phyloP scores from a whole-genome alignment of 2,113 vertebrate genomes.

The Tetrax tetrax region DNA sequence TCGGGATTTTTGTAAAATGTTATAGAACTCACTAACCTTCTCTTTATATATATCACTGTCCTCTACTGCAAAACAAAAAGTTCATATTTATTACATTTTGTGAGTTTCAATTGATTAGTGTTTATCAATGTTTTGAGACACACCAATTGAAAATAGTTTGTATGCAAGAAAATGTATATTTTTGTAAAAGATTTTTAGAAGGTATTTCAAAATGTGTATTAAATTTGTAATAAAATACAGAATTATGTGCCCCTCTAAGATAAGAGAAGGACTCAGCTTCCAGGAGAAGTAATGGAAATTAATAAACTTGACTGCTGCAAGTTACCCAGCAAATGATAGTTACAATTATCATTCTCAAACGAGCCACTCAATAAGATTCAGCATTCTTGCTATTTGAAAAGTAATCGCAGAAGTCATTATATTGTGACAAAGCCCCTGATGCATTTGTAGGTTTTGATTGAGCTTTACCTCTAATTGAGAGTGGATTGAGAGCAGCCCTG shows the following conservation, averaged over 20 bases:
- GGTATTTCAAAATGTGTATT: neutral
- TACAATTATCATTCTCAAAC: neutral
- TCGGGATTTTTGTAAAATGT: neutral
- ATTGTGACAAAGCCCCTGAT: neutral
- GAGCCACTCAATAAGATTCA: neutral
- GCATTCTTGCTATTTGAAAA: neutral
- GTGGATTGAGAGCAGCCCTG: no score
- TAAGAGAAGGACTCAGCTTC: neutral
- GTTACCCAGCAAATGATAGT: neutral
- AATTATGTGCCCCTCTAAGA: neutral
- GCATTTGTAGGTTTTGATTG: neutral
- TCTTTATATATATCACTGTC: neutral
- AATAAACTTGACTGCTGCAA: neutral
- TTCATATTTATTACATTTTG: neutral
- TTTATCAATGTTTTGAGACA: neutral
- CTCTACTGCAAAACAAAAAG: neutral
- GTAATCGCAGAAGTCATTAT: neutral
- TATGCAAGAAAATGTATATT: neutral
- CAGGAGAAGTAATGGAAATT: neutral
- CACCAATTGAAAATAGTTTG: neutral
- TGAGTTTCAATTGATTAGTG: neutral
- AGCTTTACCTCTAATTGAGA: conserved; percentile 16
- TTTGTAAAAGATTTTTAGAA: neutral
- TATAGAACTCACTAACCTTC: neutral
- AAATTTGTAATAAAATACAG: neutral